Evolutionary conservation across 2,888 invertebrate genomes (phyloP), one percentile per base, ranked within the genome.

Genomic region (Allophyes oxyacanthae): DNA sequence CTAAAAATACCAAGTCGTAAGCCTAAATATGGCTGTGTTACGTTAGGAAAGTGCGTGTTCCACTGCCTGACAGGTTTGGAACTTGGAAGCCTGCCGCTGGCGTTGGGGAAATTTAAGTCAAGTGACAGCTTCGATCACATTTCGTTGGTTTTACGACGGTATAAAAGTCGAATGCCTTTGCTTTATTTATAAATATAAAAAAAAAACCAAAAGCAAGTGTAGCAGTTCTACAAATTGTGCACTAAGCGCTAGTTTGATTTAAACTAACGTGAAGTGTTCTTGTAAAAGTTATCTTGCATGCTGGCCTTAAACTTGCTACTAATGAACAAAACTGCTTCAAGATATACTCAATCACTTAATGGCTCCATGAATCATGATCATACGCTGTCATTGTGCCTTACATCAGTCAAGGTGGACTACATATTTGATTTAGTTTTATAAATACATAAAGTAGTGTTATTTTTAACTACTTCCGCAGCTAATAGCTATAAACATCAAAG

Each of bases 1-100:
- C 79, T 85, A 82, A 81, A 82, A 80, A 85, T 84, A 85, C 54
- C 33, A 58, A 30, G 57, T 64, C 61, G 66, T 64, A 78, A 72
- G 63, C 72, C 78, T 73, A 75, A 78, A 75, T 72, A 77, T 56
- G 59, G 76, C 37, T 58, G 52, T 34, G 56, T 63, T 64, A 61
- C 67, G 55, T 63, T 58, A 57, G 68, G 65, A 75, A 74, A 68
- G 69, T 62, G 45, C n/a, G n/a, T 60, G 45, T 44, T 28, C 48
- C 33, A 49, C 42, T 20, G 20, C 40, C 8, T 45, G 46, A 33
- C 49, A 55, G 28, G 50, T 53, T 52, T 42, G 25, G 9, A 45
- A 42, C 50, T 52, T 42, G 25, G 9, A 45, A 42, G 10, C 42
- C 26, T 33, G 36, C 30, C 26, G 38, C 37, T 9, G 20, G 36